phyloP scores from a whole-genome alignment of 1,140 invertebrate genomes.

The Diprion similis region DNA sequence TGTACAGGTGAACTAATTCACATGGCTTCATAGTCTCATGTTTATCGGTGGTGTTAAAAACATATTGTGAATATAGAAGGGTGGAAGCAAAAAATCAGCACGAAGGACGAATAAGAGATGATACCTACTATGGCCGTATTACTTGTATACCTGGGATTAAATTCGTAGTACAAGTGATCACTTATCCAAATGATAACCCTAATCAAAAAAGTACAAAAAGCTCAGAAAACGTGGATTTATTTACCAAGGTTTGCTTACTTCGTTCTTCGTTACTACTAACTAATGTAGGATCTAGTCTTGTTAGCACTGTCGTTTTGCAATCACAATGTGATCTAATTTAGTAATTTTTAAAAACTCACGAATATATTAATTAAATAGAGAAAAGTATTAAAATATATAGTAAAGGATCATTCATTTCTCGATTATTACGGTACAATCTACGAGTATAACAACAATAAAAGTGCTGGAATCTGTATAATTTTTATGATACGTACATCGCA shows the following conservation, averaged over 20 bases:
- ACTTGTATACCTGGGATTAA: not conserved
- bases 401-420: not conserved
- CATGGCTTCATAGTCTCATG: not conserved
- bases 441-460: conserved; percentile 15
- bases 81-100: not conserved
- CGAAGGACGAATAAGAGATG: not conserved
- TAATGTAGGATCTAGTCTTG: conserved; percentile 56
- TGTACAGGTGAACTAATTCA: not conserved
- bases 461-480: conserved; percentile 24
- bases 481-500: conserved; percentile 29
- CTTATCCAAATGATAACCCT: conserved; percentile 52
- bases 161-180: conserved; percentile 34
- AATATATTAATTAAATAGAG: conserved; percentile 16
- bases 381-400: conserved; percentile 17
- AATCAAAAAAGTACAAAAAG: conserved; percentile 62
- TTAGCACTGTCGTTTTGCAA: conserved; percentile 46
- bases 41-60: not conserved
- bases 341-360: conserved; percentile 24
- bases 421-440: not conserved
- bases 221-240: conserved; percentile 43
- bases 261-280: conserved; percentile 42
- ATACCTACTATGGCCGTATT: not conserved
- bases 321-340: conserved; percentile 37
- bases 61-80: not conserved
- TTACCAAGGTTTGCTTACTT: conserved; percentile 43